These are phyloP conservation scores for Steromphala cineraria DNA, from an alignment of 2,888 invertebrate species.

Conservation along the genomic window DNA sequence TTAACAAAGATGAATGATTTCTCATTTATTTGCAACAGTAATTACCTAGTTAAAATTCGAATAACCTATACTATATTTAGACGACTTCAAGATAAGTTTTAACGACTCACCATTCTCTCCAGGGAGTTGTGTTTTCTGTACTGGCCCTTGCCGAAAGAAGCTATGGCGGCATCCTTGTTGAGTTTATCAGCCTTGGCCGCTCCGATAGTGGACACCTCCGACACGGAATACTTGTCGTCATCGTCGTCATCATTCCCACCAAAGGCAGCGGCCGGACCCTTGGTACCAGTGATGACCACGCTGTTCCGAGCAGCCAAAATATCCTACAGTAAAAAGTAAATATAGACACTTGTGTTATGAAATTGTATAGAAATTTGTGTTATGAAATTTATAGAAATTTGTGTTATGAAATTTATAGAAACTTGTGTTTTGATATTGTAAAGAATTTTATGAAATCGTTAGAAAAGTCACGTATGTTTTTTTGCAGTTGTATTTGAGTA, in stretches of 20 bases:
- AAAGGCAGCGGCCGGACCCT: conserved; percentile 48
- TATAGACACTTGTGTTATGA: no score
- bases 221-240: conserved; percentile 48
- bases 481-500: neutral
- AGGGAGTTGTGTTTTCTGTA: neutral
- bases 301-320: neutral
- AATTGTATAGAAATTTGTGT: no score
- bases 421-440: no score
- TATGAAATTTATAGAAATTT: no score
- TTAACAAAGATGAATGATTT: no score
- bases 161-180: neutral
- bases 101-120: neutral
- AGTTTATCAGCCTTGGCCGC: neutral
- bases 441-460: no score
- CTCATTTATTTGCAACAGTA: no score
- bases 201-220: conserved; percentile 38
- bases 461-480: neutral
- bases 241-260: conserved; percentile 63
- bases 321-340: neutral
- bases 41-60: no score
- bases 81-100: no score
- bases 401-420: no score
- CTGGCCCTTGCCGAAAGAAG: neutral
- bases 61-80: no score
- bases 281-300: conserved; percentile 13